phyloP scores from a whole-genome alignment of 2,888 invertebrate genomes.

The Aleiodes leptofemur region DNA sequence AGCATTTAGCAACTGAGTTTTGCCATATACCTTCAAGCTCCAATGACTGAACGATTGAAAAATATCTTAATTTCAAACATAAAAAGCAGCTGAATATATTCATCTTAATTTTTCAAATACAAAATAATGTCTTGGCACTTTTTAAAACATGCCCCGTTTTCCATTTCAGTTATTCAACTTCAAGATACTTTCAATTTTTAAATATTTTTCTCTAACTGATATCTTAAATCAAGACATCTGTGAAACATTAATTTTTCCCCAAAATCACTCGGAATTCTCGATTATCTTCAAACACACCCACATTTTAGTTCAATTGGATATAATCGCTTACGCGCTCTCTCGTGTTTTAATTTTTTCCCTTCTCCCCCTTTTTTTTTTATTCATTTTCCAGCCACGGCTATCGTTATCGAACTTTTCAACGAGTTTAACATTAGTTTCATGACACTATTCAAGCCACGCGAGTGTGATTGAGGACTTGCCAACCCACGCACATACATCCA shows the following conservation, averaged over 20 bases:
- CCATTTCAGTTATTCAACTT: too few species aligned
- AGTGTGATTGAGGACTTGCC: constrained; percentile 49
- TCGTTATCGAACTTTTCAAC: constrained; percentile 70
- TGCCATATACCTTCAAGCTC: too few species aligned
- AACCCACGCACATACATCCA: constrained; percentile 3
- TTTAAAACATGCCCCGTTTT: too few species aligned
- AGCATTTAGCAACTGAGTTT: too few species aligned
- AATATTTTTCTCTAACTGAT: too few species aligned
- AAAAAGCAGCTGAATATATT: too few species aligned
- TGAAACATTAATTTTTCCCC: neutral
- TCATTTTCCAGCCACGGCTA: constrained; percentile 55
- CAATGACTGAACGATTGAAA: too few species aligned
- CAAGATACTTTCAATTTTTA: too few species aligned
- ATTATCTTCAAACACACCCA: constrained; percentile 9
- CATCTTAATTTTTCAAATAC: too few species aligned
- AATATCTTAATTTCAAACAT: too few species aligned
- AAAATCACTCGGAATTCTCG: constrained; percentile 19
- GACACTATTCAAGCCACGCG: constrained; percentile 68
- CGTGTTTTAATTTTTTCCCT: constrained; percentile 48
- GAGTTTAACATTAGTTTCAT: constrained; percentile 68
- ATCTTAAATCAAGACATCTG: neutral
- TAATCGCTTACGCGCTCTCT: constrained; percentile 37
- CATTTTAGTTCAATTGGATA: constrained; percentile 18
- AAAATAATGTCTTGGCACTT: too few species aligned
- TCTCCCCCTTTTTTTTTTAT: constrained; percentile 54